Percentiles rank a stretch among this genome's conserved stretches.
These are phyloP conservation scores for Siniperca undulata DNA, from an alignment of 2,797 vertebrate species.

Conservation along the genomic window DNA sequence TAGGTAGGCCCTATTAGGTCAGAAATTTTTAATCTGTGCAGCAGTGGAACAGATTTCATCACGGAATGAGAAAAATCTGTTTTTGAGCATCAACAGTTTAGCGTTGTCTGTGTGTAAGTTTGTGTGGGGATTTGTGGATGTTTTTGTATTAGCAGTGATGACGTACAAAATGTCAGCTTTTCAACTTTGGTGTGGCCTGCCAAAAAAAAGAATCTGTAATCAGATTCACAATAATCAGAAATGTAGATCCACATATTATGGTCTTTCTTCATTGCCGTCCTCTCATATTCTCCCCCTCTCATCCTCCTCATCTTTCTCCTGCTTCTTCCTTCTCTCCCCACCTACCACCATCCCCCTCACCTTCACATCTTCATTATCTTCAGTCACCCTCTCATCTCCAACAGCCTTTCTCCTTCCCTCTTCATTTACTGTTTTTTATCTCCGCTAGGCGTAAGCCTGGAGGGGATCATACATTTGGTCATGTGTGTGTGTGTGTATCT, in stretches of 20 bases:
- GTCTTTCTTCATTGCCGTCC: not conserved
- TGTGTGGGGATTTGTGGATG: not conserved
- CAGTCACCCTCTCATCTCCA: slow-evolving; percentile 16
- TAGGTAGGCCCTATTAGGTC: slow-evolving; percentile 71
- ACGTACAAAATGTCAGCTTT: slow-evolving; percentile 37
- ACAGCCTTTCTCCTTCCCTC: not conserved
- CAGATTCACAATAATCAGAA: slow-evolving; percentile 45
- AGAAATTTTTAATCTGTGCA: slow-evolving; percentile 78
- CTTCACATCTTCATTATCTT: slow-evolving; percentile 13
- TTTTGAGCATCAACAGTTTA: slow-evolving; percentile 47
- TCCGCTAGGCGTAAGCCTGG: too few relatives aligned
- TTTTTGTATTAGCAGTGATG: slow-evolving; percentile 18
- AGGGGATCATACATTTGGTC: too few relatives aligned
- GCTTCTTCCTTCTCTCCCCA: not conserved
- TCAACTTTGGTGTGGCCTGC: slow-evolving; percentile 17
- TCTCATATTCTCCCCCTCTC: slow-evolving; percentile 4
- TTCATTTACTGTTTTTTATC: not conserved
- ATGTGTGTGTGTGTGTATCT: too few relatives aligned
- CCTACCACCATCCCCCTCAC: not conserved
- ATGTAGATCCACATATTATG: slow-evolving; percentile 31
- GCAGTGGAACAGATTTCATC: slow-evolving; percentile 70
- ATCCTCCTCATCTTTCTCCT: not conserved
- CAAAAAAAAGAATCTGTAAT: slow-evolving; percentile 43
- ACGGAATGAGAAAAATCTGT: slow-evolving; percentile 72
- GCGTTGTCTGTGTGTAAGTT: slow-evolving; percentile 21